These are phyloP conservation scores for Iselma pallidipennis DNA, from an alignment of 2,888 invertebrate species.

Conservation along the genomic window DNA sequence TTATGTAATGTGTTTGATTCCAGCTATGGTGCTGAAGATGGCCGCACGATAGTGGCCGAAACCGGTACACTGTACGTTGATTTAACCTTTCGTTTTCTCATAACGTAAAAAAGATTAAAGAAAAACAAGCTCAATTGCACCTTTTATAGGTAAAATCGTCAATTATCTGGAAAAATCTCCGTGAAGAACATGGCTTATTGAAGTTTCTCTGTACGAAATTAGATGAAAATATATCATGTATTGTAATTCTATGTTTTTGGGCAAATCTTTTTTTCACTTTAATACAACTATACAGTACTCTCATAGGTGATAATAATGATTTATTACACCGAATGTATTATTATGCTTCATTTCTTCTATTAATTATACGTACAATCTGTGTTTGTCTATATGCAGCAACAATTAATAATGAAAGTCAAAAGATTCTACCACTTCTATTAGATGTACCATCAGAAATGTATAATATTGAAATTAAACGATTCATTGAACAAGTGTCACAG, in stretches of 20 bases:
- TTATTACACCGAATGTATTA: neutral
- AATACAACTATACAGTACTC: conserved; percentile 6
- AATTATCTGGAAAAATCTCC: conserved; percentile 3
- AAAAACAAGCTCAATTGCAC: no score
- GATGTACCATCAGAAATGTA: neutral
- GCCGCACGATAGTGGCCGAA: no score
- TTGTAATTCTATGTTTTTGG: conserved; percentile 1
- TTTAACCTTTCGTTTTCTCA: no score
- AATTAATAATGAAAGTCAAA: neutral
- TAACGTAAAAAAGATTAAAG: no score
- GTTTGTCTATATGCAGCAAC: neutral
- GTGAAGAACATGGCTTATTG: conserved; percentile 7
- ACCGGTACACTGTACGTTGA: no score
- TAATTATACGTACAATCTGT: neutral
- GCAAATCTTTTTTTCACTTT: conserved; percentile 7
- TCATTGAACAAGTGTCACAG: neutral
- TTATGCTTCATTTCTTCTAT: neutral
- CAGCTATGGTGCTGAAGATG: no score
- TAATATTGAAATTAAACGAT: neutral
- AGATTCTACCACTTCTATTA: neutral
- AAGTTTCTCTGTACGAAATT: neutral
- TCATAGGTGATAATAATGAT: neutral
- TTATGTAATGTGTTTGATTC: no score
- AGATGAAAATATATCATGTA: conserved; percentile 3
- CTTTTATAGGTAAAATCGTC: conserved; percentile 2